Base-by-base conservation (phyloP, 1,140 invertebrate genomes). In the Aporrectodea caliginosa region DNA sequence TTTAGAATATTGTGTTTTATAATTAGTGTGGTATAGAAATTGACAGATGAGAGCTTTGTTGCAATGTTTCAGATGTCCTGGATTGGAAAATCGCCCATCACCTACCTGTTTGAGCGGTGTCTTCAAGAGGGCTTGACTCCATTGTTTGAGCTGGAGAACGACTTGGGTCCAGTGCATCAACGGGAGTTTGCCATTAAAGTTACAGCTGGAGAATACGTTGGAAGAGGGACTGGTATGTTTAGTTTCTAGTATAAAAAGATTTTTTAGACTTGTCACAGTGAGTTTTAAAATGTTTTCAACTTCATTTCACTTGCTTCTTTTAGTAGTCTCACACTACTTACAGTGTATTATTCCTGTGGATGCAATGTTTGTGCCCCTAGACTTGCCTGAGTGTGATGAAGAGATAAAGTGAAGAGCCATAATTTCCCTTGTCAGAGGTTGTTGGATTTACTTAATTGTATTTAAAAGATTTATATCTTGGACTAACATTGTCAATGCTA, bases 171-270 rank as follows among this genome's bases (percentile, higher is more conserved):
- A 83, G 94, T 97, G 43, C 95, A 98, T 90, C 95, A 98, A 85
- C 97, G 96, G 1, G 96, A 95, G 1, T 98, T 98, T 89, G 92
- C 95, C 73, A 98, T 98, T 87, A 90, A 95, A n/a, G 94, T 97
- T 0, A 94, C 94, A 34, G 94, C 95, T 78, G 92, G 93, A 82
- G 93, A 95, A 85, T 91, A 94, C 82, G 92, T 94, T 85, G 93
- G 92, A 92, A 90, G 84, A 78, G 87, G 85, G 73, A 87, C 86
- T 85, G 84, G 83, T 86, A 74, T 58, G 43, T 58, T 6, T 58
- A 58, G 6, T 58, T 12, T 58, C 6, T 58, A 58, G 43, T 12
- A 12, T 22, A 12, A 22, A 58, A 12, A 12, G 6, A 58, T 58
- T 58, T 58, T 58, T 6, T 22, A 58, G 43, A 58, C 22, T 58